These are phyloP conservation scores for Cinclus mexicanus DNA, from an alignment of 2,113 vertebrate genomes.

Conservation along the genomic window DNA sequence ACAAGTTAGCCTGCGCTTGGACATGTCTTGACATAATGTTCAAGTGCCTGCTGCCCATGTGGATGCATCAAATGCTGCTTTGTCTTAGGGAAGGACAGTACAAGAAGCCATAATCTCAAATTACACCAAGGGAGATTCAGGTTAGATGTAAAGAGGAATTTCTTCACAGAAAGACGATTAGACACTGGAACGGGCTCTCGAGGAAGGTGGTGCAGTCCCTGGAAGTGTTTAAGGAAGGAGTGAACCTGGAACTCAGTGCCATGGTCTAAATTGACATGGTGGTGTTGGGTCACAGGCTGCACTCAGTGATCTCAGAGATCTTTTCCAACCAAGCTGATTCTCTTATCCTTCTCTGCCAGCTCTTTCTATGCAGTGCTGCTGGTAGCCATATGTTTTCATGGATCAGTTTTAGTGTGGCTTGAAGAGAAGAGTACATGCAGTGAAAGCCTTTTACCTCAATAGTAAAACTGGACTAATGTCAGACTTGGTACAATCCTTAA, in stretches of 20 bases:
- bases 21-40: not conserved
- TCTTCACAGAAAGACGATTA: not conserved
- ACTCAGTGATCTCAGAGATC: rapidly evolving
- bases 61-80: not conserved
- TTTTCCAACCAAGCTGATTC: not conserved
- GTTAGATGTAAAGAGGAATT: not conserved
- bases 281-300: not conserved
- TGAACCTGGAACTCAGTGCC: not conserved
- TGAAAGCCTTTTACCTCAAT: not conserved
- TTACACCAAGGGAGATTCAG: not conserved
- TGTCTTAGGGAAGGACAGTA: not conserved
- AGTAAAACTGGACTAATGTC: not conserved
- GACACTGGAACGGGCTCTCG: not conserved
- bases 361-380: not conserved
- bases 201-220: not conserved
- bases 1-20: not conserved
- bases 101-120: no score
- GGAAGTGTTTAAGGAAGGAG: not conserved
- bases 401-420: not conserved
- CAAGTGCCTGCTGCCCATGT: not conserved
- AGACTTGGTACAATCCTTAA: not conserved
- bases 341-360: not conserved
- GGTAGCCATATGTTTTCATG: not conserved
- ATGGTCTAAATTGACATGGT: rapidly evolving
- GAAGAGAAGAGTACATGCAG: not conserved